Conservation (phyloP, 2,797 vertebrate species). For the Sebastes hubbsi region DNA sequence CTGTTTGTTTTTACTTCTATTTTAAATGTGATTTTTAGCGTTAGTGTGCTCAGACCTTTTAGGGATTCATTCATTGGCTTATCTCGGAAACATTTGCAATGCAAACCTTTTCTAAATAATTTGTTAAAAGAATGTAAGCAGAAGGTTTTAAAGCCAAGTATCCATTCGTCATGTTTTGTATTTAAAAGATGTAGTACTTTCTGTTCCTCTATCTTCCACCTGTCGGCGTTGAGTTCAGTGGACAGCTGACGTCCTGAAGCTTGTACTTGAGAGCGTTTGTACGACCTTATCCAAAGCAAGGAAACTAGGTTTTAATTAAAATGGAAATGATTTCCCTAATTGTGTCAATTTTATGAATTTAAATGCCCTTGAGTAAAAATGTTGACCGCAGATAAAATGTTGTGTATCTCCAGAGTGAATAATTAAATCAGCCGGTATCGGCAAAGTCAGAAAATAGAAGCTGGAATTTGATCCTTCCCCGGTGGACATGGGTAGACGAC, state of each 20-base stretch:
- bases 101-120: constrained; percentile 26
- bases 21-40: constrained; percentile 10
- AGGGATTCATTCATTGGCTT: neutral
- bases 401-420: neutral
- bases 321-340: neutral
- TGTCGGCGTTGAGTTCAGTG: neutral
- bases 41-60: neutral
- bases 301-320: constrained; percentile 45
- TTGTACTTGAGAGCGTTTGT: constrained; percentile 34
- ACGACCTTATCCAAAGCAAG: constrained; percentile 31
- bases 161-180: constrained; percentile 33
- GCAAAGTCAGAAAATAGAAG: too few species aligned
- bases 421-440: neutral
- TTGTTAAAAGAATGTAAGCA: constrained; percentile 36
- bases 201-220: constrained; percentile 12
- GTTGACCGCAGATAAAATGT: neutral
- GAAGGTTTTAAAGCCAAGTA: constrained; percentile 16
- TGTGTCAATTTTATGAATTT: neutral
- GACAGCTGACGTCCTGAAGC: neutral
- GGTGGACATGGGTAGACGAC: neutral
- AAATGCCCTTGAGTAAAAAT: constrained; percentile 1
- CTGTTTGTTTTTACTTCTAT: constrained; percentile 2
- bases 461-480: neutral
- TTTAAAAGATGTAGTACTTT: constrained; percentile 31
- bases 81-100: neutral